A percentile compares a stretch with the other conserved stretches of the same genome.
Conservation (phyloP, 1,140 invertebrate species). For the Lepidurus apus region DNA sequence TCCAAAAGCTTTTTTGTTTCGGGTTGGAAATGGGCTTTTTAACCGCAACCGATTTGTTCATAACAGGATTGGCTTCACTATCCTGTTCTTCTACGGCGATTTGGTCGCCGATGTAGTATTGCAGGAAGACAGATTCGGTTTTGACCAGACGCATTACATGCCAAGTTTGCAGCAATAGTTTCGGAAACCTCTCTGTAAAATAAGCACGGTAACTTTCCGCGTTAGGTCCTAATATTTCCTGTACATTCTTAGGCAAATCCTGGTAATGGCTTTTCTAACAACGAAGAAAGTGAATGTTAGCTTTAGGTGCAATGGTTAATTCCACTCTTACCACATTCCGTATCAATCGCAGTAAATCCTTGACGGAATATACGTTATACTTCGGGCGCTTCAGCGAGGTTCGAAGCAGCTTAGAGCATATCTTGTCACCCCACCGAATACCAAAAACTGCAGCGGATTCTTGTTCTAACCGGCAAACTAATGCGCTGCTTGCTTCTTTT, state of each 20-base stretch:
- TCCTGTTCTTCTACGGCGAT: background rate
- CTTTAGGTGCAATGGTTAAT: background rate
- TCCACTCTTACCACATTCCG: conserved; percentile 78
- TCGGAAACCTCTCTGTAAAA: conserved; percentile 84
- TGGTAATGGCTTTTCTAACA: conserved; percentile 91
- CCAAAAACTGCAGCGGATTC: conserved; percentile 62
- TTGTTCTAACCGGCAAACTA: conserved; percentile 64
- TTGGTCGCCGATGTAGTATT: conserved; percentile 60
- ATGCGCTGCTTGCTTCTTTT: conserved; percentile 50
- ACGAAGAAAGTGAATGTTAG: conserved; percentile 37
- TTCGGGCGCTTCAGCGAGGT: conserved; percentile 87
- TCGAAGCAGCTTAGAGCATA: conserved; percentile 71
- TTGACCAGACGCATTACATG: conserved; percentile 72
- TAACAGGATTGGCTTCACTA: background rate
- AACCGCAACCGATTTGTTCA: background rate
- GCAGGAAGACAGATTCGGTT: conserved; percentile 62
- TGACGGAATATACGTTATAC: conserved; percentile 57
- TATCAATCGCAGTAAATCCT: conserved; percentile 87
- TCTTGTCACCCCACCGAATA: conserved; percentile 75
- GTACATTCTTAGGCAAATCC: conserved; percentile 75
- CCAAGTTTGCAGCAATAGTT: conserved; percentile 78
- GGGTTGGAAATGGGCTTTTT: background rate
- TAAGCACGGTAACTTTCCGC: conserved; percentile 88
- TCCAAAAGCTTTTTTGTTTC: background rate
- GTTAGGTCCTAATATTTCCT: conserved; percentile 73